Evolutionary conservation across 2,888 invertebrate genomes (phyloP), one percentile per base, ranked within the genome.

Genomic region (Dioctria rufipes): DNA sequence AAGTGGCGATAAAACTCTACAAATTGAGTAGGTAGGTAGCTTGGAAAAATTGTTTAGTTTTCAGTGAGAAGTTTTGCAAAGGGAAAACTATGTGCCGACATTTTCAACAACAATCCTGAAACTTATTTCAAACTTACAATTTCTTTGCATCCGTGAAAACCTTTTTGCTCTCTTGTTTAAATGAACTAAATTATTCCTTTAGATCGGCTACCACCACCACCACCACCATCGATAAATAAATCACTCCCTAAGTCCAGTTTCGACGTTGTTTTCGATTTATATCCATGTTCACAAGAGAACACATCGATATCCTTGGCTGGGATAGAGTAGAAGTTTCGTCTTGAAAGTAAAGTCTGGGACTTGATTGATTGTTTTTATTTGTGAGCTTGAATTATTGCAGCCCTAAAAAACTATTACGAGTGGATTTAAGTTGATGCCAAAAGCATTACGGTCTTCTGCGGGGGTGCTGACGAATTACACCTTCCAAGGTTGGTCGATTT

Each of bases 361-460:
- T 25, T 69, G 69, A 69, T 69, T 69, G 69, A 69, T 69, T 69
- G 51, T 69, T 51, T 69, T 69, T 51, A 25, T n/a, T 25, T 51
- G 25, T 25, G 51, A 69, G 51, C 49, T 69, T 69, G 69, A 69
- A 49, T 39, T 37, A 40, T n/a, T 8, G 69, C 11, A 11, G 69
- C 37, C 54, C 54, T 54, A n/a, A 54, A 54, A 61, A 61, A 61
- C 25, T 61, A 25, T 8, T 61, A 13, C 37, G 43, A 69, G 9
- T 51, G 9, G 49, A 51, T 69, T 69, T 49, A 37, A 49, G 67
- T 43, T 25, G 4, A 13, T n/a, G 13, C 25, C 25, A 25, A 25
- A 25, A 25, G 25, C 25, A 25, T 25, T 25, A 25, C 25, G 25
- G 25, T 25, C 2, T 25, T 25, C 25, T 25, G 25, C 25, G 25